Conservation (phyloP, 2,113 vertebrate genomes). For the Perca fluviatilis region DNA sequence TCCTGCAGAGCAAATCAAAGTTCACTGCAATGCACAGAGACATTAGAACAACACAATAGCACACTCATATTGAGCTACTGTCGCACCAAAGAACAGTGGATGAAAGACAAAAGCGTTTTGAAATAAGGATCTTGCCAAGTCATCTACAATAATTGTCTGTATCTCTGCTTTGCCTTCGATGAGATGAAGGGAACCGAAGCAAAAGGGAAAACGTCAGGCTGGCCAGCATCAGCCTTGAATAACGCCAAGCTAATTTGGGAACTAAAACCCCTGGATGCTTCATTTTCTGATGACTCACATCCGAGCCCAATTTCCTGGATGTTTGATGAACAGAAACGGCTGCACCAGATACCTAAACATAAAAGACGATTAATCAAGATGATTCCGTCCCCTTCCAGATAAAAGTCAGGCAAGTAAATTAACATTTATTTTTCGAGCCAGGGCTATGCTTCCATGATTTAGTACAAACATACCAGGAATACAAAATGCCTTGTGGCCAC, state of each 20-base stretch:
- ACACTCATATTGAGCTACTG: constrained; percentile 31
- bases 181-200: constrained; percentile 33
- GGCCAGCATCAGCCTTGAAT: constrained; percentile 34
- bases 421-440: constrained; percentile 23
- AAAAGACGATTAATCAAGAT: constrained; percentile 38
- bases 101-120: constrained; percentile 47
- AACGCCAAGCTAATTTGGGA: constrained; percentile 61
- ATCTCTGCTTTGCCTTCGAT: constrained; percentile 18
- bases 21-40: constrained; percentile 23
- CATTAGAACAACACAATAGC: constrained; percentile 34
- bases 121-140: constrained; percentile 39
- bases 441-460: constrained; percentile 13
- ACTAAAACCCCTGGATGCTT: constrained; percentile 25
- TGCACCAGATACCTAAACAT: constrained; percentile 42
- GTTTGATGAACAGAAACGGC: constrained; percentile 48
- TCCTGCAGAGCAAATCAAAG: constrained; percentile 42
- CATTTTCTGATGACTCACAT: constrained; percentile 43
- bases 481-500: constrained; percentile 10
- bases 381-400: constrained; percentile 25
- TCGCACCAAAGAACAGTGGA: constrained; percentile 36
- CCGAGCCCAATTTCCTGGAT: constrained; percentile 42
- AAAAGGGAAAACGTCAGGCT: constrained; percentile 39
- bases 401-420: constrained; percentile 37
- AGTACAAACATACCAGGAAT: constrained; percentile 3
- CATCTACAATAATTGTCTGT: constrained; percentile 48